These are phyloP conservation scores for Aphodius sticticus DNA, from an alignment of 2,888 invertebrate genomes.

Conservation along the genomic window DNA sequence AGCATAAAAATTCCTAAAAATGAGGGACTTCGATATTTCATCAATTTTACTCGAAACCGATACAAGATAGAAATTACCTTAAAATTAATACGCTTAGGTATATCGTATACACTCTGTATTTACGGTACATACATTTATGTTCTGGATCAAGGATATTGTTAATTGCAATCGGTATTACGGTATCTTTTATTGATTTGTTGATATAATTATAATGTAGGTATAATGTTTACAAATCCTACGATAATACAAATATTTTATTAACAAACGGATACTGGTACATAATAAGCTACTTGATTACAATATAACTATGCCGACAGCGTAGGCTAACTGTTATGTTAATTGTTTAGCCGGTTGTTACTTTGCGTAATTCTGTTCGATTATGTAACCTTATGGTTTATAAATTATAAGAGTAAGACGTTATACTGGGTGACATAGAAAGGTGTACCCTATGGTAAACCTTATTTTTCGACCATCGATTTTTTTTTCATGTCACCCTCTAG, in stretches of 20 bases:
- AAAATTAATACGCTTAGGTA: too few species aligned
- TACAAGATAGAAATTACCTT: too few species aligned
- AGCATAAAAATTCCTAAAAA: too few species aligned
- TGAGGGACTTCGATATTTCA: too few species aligned
- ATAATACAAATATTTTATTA: background rate
- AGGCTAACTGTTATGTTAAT: slow-evolving; percentile 4
- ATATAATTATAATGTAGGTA: background rate
- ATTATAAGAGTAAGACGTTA: background rate
- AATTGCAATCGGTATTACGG: background rate
- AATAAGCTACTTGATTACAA: background rate
- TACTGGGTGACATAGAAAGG: too few species aligned
- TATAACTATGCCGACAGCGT: background rate
- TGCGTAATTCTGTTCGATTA: background rate
- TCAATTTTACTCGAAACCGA: too few species aligned
- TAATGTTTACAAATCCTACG: background rate
- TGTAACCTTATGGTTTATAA: background rate
- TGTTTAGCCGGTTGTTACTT: background rate
- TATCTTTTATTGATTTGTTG: background rate
- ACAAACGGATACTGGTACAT: background rate
- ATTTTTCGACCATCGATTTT: too few species aligned
- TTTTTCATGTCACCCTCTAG: too few species aligned
- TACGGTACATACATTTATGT: background rate
- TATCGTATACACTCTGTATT: background rate
- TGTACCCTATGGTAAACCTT: too few species aligned
- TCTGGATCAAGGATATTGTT: background rate